These are phyloP conservation scores for Enteromius argenteus DNA, from an alignment of 2,797 vertebrate species.

Conservation along the genomic window DNA sequence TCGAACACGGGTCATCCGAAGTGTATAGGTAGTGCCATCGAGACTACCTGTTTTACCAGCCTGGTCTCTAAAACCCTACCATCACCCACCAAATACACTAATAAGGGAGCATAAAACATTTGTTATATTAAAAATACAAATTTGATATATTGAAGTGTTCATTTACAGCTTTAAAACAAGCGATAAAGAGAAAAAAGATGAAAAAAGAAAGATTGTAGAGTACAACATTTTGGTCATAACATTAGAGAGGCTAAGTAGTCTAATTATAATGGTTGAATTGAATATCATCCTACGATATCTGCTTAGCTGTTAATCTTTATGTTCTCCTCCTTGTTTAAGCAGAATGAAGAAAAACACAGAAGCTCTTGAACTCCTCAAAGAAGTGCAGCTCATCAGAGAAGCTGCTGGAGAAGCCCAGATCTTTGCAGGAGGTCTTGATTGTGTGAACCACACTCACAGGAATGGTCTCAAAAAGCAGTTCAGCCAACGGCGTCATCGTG, in stretches of 20 bases:
- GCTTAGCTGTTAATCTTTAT: neutral
- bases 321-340: slow-evolving; percentile 63
- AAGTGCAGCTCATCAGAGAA: slow-evolving; percentile 78
- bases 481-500: slow-evolving; percentile 63
- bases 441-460: slow-evolving; percentile 75
- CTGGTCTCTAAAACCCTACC: neutral
- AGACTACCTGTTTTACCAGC: slow-evolving; percentile 3
- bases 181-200: neutral
- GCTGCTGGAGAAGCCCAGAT: slow-evolving; percentile 75
- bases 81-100: neutral
- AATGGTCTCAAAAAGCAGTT: slow-evolving; percentile 71
- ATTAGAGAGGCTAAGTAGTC: neutral
- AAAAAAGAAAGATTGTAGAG: neutral
- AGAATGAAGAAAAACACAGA: slow-evolving; percentile 79
- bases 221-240: slow-evolving; percentile 10
- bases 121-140: neutral
- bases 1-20: neutral
- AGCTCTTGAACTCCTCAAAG: slow-evolving; percentile 76
- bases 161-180: slow-evolving; percentile 15
- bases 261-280: neutral
- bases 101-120: neutral
- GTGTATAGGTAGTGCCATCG: neutral
- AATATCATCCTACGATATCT: slow-evolving; percentile 8
- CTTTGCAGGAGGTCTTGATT: slow-evolving; percentile 69
- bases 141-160: neutral